Evolutionary conservation across 2,888 invertebrate species (phyloP), one percentile per base, ranked within the genome.

Genomic region (Himalopsyche kuldschensis): DNA sequence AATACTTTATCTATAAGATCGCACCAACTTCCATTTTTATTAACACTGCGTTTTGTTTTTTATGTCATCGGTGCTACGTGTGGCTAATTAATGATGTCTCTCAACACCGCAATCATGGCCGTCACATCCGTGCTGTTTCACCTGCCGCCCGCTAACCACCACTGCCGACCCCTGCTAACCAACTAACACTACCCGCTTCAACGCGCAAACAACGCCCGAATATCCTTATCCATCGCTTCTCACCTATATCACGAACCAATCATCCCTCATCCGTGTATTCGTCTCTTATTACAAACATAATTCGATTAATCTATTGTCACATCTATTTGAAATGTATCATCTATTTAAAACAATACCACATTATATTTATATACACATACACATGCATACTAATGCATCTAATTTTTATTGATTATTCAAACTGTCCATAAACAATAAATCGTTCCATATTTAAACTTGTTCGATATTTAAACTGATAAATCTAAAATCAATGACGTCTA

Each of bases 11-110:
- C n/a, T n/a, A n/a, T n/a, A n/a, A n/a, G n/a, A n/a, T n/a, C n/a
- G n/a, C n/a, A n/a, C n/a, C n/a, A 31, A 31, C 32, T 76, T 4
- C 15, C 17, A 8, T 0, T 41, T 41, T 35, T 78, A 77, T 78
- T 81, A 81, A 77, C 55, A 69, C 27, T 20, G 20, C 35, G 55
- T 77, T 75, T 79, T 78, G 55, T 17, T 82, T 82, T 78, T 82
- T 79, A 46, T 82, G 46, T 30, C 75, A 31, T 76, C 69, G 63
- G 35, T 69, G 78, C 75, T 75, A n/a, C 46, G 48, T 78, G 78
- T 78, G 78, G 41, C 41, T 41, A 41, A 15, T 1, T 41, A 41
- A 41, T 41, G 41, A 41, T 15, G 41, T 41, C 41, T 41, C 75
- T 20, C 69, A 32, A 35, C 75, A 69, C 31, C 30, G 41, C 81